Percentiles rank a stretch among this genome's conserved stretches.
These are phyloP conservation scores for Volucella inanis DNA, from an alignment of 2,888 invertebrate genomes.

Conservation along the genomic window DNA sequence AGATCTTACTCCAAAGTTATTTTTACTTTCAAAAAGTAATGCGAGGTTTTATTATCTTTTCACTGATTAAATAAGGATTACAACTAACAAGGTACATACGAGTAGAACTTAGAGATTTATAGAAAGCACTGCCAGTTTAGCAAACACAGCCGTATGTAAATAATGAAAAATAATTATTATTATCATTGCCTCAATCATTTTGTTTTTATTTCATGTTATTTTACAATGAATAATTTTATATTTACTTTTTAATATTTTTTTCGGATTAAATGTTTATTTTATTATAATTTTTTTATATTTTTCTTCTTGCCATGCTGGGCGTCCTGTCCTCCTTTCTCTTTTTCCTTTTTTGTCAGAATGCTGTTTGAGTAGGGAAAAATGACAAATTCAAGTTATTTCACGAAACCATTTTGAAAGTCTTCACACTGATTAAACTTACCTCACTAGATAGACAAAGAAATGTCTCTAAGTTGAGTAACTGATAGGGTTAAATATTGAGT, in stretches of 20 bases:
- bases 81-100: too few relatives aligned
- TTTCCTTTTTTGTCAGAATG: conserved; percentile 32
- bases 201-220: conserved; percentile 66
- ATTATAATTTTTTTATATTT: conserved; percentile 48
- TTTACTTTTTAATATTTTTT: conserved; percentile 30
- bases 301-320: conserved; percentile 17
- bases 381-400: background rate
- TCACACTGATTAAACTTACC: conserved; percentile 31
- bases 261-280: conserved; percentile 50
- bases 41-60: too few relatives aligned
- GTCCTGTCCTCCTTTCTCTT: background rate
- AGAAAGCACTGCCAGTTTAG: background rate
- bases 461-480: conserved; percentile 18
- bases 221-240: conserved; percentile 65
- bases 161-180: conserved; percentile 4
- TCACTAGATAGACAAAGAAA: conserved; percentile 31
- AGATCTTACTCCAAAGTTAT: too few relatives aligned
- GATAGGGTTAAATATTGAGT: conserved; percentile 36
- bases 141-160: background rate
- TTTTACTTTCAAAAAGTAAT: too few relatives aligned
- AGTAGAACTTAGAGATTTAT: too few relatives aligned
- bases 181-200: conserved; percentile 54
- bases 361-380: conserved; percentile 33
- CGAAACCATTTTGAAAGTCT: background rate
- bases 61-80: too few relatives aligned